phyloP scores from a whole-genome alignment of 53 echinoderm and acorn worm species.

The Echinometra lucunter region DNA sequence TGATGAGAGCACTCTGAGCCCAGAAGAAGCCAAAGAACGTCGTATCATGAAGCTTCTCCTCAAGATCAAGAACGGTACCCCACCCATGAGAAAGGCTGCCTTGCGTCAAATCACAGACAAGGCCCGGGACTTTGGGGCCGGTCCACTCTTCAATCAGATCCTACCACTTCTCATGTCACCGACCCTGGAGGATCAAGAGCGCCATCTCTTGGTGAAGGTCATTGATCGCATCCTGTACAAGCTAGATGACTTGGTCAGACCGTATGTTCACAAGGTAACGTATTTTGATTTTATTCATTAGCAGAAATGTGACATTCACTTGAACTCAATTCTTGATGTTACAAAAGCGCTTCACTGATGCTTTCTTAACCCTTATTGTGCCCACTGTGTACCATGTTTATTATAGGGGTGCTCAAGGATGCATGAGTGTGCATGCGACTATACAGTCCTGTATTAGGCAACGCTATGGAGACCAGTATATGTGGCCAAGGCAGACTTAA shows the following conservation, averaged over 20 bases:
- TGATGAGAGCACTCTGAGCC: constrained; percentile 95
- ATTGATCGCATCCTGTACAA: constrained; percentile 98
- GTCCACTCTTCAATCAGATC: constrained; percentile 99
- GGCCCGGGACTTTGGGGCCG: constrained; percentile 96
- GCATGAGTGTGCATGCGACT: too few species aligned
- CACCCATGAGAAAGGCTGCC: constrained; percentile 99
- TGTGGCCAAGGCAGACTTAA: too few species aligned
- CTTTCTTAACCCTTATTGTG: too few species aligned
- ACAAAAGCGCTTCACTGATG: background rate
- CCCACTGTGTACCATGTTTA: too few species aligned
- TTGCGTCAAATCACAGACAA: constrained; percentile 99
- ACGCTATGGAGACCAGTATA: too few species aligned
- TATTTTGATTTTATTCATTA: background rate
- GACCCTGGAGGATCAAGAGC: constrained; percentile 99
- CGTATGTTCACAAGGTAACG: constrained; percentile 97
- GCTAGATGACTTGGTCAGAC: constrained; percentile 95
- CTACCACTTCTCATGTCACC: constrained; percentile 98
- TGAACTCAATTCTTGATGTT: background rate
- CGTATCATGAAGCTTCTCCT: constrained; percentile 95
- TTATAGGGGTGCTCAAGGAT: too few species aligned
- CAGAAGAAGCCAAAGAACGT: constrained; percentile 94
- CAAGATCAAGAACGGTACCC: constrained; percentile 99
- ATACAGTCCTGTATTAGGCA: too few species aligned
- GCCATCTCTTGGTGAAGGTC: constrained; percentile 99
- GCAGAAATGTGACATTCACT: background rate